phyloP scores from a whole-genome alignment of 2,113 vertebrate genomes.

The Octodon degus region DNA sequence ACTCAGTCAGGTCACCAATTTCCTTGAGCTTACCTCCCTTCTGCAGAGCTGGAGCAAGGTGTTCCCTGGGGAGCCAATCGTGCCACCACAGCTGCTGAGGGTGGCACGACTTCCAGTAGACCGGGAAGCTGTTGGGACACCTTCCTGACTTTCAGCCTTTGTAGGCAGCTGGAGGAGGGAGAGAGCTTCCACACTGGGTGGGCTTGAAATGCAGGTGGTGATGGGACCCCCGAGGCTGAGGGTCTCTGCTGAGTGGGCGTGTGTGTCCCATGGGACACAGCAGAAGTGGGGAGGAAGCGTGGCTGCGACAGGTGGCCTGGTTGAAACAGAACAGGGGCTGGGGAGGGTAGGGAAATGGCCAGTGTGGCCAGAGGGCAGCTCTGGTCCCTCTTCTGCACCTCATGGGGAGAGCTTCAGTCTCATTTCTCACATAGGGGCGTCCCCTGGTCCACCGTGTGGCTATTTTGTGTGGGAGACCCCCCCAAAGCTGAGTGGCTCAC shows the following conservation, averaged over 20 bases:
- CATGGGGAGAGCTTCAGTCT: fast-evolving
- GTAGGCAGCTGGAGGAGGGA: background rate
- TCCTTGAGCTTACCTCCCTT: background rate
- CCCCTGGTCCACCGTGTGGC: background rate
- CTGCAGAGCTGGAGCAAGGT: background rate
- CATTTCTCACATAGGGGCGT: background rate
- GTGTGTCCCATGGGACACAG: background rate
- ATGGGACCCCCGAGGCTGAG: background rate
- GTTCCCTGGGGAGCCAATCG: background rate
- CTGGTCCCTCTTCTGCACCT: too few species aligned
- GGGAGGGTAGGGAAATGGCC: background rate
- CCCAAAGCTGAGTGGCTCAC: too few species aligned
- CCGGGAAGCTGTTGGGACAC: background rate
- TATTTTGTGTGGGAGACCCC: background rate
- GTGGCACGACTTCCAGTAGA: too few species aligned
- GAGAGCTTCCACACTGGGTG: too few species aligned
- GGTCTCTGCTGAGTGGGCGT: background rate
- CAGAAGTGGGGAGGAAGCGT: background rate
- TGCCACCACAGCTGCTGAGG: fast-evolving
- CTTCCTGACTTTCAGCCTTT: background rate
- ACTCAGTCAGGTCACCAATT: background rate
- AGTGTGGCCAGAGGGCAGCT: background rate
- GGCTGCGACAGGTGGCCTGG: fast-evolving
- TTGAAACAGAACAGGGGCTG: background rate
- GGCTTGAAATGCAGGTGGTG: background rate